Evolutionary conservation across 2,888 invertebrate species (phyloP), one percentile per base, ranked within the genome.

Genomic region (Tipula helvola): DNA sequence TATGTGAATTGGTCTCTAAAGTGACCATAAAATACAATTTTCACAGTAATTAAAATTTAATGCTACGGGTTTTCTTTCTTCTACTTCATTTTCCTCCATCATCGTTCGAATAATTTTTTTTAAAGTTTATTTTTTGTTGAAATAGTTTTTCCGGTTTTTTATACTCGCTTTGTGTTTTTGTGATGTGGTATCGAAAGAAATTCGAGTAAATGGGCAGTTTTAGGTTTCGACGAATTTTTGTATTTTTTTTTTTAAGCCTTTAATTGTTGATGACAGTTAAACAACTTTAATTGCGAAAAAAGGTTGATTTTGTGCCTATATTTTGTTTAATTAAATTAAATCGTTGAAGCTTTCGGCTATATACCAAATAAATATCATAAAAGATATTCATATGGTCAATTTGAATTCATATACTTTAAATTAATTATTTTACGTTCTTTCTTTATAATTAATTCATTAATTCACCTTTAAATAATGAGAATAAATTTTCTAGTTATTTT

Each of bases 1-100:
- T 71, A 71, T 71, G 71, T 71, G 71, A 71, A 71, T 71, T 71
- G 71, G 71, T 71, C 71, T 71, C 71, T 71, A 71, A 71, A 71
- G 71, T 71, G 71, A 71, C 71, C 71, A 71, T 71, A 71, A 71
- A 71, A 71, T 71, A 71, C 71, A 71, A 71, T 71, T 71, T 71
- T 71, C 71, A 71, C 71, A 71, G 71, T 71, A 71, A 71, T 71
- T 71, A 71, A 71, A 71, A 71, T 71, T 71, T 71, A 71, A 71
- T 71, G 71, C 71, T 71, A 18, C 71, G 71, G 71, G 71, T 71
- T 71, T 71, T 71, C 4, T 10, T 10, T 71, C 71, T 71, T 71
- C 71, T 71, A 10, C 71, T 71, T 71, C 28, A 28, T 71, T 71
- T 71, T 71, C 28, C 28, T n/a, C 28, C 28, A 28, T 71, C 28